phyloP scores from a whole-genome alignment of 2,113 vertebrate species.

The Ageneiosus marmoratus region DNA sequence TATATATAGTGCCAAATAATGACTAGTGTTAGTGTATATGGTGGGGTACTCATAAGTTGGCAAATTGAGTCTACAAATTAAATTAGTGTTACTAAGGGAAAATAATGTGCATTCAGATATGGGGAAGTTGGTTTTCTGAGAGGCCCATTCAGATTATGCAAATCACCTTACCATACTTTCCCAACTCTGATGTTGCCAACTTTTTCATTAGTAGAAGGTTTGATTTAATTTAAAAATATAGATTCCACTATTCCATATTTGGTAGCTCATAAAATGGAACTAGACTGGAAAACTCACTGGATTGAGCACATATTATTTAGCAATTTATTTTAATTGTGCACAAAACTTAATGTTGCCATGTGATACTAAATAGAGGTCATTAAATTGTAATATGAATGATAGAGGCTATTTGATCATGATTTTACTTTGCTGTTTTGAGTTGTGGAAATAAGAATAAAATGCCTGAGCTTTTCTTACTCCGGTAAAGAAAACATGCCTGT shows the following conservation, averaged over 20 bases:
- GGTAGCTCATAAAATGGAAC: not conserved
- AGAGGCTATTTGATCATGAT: not conserved
- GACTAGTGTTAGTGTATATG: not conserved
- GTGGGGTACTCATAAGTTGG: not conserved
- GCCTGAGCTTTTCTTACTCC: not conserved
- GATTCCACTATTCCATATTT: not conserved
- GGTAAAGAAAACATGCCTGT: not conserved
- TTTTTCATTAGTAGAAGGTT: not conserved
- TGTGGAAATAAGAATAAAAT: not conserved
- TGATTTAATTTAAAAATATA: not conserved
- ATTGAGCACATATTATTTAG: not conserved
- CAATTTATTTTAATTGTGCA: not conserved
- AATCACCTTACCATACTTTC: not conserved
- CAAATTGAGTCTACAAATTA: not conserved
- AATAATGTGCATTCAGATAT: not conserved
- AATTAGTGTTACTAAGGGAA: not conserved
- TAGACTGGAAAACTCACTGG: not conserved
- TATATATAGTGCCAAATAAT: not conserved
- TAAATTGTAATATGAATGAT: not conserved
- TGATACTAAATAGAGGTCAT: not conserved
- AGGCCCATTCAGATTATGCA: not conserved
- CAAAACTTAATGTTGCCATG: not conserved
- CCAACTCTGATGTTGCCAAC: not conserved
- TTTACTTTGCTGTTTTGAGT: not conserved
- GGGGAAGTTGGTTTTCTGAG: not conserved